Evolutionary conservation across 2,113 vertebrate genomes (phyloP), one percentile per base, ranked within the genome.

Genomic region (Oxyruncus cristatus): DNA sequence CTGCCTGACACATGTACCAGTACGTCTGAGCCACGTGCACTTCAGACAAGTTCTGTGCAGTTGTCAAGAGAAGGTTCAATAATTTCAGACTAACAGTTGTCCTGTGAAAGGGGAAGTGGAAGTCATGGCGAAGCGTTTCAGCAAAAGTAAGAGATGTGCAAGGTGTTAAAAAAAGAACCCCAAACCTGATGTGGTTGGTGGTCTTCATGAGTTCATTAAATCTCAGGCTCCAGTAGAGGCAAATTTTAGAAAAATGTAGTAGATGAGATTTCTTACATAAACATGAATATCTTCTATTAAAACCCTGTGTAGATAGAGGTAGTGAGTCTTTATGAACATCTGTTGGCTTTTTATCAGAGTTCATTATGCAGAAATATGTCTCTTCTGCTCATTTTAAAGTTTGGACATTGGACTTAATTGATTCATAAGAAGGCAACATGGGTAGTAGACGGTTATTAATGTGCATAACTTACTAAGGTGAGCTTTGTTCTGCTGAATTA

Each of bases 341-440:
- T 95, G 32, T 49, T 90, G 63, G 11, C 58, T 92, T 93, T 95
- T 88, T 66, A 70, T 79, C 14, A 46, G 50, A 61, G 28, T 88
- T 96, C 39, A 82, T 95, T 96, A 76, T 85, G 58, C 74, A 94
- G 78, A 95, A 92, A 76, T 92, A 44, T 73, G 74, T 86, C 58
- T 93, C 47, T 89, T 81, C 58, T 92, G 88, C 79, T 95, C 92
- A 70, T 93, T 94, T 95, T 70, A 61, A 73, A 90, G 32, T 92
- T 88, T 92, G 83, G 68, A 90, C 58, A 53, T 94, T 85, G 90
- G 46, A 39, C 30, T 90, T 94, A 87, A 93, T 88, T 88, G 85
- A 86, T 93, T 95, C 78, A 65, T 94, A 79, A 92, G 90, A 70
- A 80, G 49, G 53, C 0, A 2, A 79, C 41, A 41, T 65, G 74